phyloP scores from a whole-genome alignment of 2,113 vertebrate species.

The Equus przewalskii region DNA sequence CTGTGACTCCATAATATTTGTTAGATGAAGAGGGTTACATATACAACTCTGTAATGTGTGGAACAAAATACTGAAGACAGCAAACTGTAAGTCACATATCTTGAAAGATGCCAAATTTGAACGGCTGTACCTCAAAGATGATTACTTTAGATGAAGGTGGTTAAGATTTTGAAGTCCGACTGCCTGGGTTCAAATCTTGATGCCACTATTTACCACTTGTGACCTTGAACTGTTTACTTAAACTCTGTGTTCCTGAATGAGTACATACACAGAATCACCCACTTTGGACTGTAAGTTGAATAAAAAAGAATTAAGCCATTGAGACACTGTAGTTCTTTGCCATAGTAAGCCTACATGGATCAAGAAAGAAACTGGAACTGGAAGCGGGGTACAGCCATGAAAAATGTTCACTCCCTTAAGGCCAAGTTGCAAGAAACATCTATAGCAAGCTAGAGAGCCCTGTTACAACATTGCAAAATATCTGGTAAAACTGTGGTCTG shows the following conservation, averaged over 20 bases:
- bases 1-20: neutral
- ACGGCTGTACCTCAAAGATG: neutral
- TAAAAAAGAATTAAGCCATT: neutral
- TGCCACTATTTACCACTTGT: neutral
- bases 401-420: neutral
- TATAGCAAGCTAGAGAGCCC: neutral
- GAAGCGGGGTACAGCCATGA: neutral
- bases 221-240: neutral
- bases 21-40: neutral
- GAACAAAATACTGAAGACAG: neutral
- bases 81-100: neutral
- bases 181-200: neutral
- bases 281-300: neutral
- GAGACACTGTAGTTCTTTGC: neutral
- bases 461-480: neutral
- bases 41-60: neutral
- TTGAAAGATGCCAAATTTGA: constrained; percentile 1
- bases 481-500: neutral
- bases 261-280: neutral
- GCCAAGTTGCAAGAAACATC: neutral
- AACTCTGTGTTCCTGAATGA: neutral
- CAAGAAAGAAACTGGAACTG: neutral
- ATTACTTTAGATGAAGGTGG: neutral
- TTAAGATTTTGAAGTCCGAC: neutral
- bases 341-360: neutral